Conservation (phyloP, 2,888 invertebrate genomes). For the Cyrtodaria siliqua region DNA sequence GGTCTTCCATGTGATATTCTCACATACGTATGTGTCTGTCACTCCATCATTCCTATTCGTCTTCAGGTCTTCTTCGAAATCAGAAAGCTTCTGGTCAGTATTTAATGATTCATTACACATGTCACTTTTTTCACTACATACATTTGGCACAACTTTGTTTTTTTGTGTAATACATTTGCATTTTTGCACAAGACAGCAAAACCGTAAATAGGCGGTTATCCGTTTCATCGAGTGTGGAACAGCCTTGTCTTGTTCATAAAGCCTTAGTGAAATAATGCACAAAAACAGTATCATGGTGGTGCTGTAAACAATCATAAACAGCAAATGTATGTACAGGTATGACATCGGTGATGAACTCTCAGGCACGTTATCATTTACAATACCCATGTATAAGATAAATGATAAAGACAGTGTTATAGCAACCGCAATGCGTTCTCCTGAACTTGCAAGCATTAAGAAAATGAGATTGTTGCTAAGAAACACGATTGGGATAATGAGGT, state of each 20-base stretch:
- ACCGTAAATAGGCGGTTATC: background rate
- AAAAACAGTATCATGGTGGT: conserved; percentile 33
- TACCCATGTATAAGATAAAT: conserved; percentile 54
- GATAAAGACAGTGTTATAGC: conserved; percentile 55
- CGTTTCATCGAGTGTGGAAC: background rate
- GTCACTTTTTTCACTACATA: no score
- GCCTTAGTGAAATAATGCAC: conserved; percentile 42
- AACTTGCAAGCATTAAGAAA: conserved; percentile 43
- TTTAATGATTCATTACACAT: no score
- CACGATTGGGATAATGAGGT: conserved; percentile 40
- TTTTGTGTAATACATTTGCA: no score
- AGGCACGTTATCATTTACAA: conserved; percentile 50
- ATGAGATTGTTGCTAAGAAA: conserved; percentile 49
- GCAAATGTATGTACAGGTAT: conserved; percentile 42
- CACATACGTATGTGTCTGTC: no score
- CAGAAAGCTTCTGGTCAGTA: no score
- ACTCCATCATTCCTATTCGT: no score
- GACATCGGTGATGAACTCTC: conserved; percentile 50
- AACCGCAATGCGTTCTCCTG: conserved; percentile 52
- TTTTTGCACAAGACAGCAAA: no score
- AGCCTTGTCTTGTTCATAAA: conserved; percentile 15
- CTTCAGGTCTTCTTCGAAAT: no score
- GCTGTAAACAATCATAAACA: conserved; percentile 50
- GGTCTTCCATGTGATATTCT: no score
- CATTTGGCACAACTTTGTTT: no score